Evolutionary conservation across 2,113 vertebrate genomes (phyloP).

Genomic region (Archilochus colubris): DNA sequence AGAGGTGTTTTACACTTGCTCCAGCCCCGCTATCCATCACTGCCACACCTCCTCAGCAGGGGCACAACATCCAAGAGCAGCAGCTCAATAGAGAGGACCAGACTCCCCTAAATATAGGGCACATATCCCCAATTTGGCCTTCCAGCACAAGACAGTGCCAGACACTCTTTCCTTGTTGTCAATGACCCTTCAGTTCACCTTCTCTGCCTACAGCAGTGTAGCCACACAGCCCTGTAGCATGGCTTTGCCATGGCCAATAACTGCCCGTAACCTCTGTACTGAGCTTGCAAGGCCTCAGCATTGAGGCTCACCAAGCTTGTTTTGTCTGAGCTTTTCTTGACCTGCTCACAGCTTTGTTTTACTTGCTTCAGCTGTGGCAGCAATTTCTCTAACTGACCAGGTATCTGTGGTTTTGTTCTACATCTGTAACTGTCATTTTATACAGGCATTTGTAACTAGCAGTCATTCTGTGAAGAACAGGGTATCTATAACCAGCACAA

Average conservation of each 20-base stretch:
- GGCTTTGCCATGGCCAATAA: background rate
- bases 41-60: background rate
- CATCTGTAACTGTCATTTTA: background rate
- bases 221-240: accelerated
- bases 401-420: background rate
- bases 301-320: background rate
- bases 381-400: background rate
- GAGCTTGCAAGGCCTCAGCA: background rate
- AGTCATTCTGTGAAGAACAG: background rate
- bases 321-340: background rate
- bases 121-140: background rate
- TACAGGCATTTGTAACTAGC: background rate
- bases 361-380: background rate
- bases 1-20: background rate
- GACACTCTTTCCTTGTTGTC: background rate
- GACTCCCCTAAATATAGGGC: background rate
- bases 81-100: background rate
- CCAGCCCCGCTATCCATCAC: background rate
- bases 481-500: background rate
- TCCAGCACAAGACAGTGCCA: accelerated
- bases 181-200: background rate
- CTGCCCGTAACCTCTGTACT: background rate
- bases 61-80: background rate
- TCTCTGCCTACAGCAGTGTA: background rate
- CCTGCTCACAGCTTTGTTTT: background rate